Conservation (phyloP, 2,888 invertebrate species). For the Barypeithes pellucidus region DNA sequence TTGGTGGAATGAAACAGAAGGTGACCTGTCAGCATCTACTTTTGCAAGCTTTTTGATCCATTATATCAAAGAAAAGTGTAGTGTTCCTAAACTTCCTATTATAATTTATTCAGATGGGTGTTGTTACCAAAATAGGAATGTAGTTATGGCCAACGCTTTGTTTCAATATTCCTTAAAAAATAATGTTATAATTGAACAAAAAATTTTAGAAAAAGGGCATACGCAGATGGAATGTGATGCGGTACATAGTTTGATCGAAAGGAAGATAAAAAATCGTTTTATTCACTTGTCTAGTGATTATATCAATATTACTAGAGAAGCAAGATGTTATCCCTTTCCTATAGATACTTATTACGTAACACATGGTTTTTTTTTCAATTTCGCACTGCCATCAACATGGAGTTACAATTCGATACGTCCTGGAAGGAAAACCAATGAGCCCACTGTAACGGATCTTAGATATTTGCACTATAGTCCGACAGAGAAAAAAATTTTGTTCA, state of each 20-base stretch:
- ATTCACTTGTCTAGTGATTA: conserved; percentile 39
- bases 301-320: conserved; percentile 30
- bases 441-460: conserved; percentile 31
- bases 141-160: conserved; percentile 28
- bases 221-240: conserved; percentile 35
- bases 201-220: neutral
- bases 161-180: conserved; percentile 22
- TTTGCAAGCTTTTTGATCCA: conserved; percentile 47
- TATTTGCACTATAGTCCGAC: conserved; percentile 30
- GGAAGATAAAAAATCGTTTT: conserved; percentile 35
- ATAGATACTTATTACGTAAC: conserved; percentile 38
- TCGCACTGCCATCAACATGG: conserved; percentile 6
- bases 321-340: conserved; percentile 32
- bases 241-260: conserved; percentile 35
- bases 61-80: conserved; percentile 38
- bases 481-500: conserved; percentile 34
- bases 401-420: conserved; percentile 12
- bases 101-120: conserved; percentile 61
- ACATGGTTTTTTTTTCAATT: conserved; percentile 31
- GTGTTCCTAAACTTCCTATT: conserved; percentile 49
- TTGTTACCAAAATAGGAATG: conserved; percentile 60
- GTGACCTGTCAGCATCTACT: conserved; percentile 50
- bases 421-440: no score
- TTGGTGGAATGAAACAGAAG: conserved; percentile 57
- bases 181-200: conserved; percentile 20